phyloP scores from a whole-genome alignment of 1,140 invertebrate species.

The Galleria mellonella region DNA sequence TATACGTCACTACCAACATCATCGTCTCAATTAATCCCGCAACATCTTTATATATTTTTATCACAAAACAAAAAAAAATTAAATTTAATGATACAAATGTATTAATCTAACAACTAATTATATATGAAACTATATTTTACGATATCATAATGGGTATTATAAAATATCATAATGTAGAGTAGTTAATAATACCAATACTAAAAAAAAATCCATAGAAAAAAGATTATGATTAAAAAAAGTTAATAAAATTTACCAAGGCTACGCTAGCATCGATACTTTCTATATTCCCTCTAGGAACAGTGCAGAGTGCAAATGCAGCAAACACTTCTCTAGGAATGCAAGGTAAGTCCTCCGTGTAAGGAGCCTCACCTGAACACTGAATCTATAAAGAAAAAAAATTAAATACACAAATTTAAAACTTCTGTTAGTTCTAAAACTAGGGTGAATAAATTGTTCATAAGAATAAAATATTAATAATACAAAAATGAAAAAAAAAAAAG shows the following conservation, averaged over 20 bases:
- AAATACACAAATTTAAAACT: background rate
- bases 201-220: too few species aligned
- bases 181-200: too few species aligned
- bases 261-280: slow-evolving; percentile 74
- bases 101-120: too few species aligned
- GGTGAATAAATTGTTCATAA: background rate
- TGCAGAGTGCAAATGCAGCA: slow-evolving; percentile 76
- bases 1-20: too few species aligned
- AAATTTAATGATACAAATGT: too few species aligned
- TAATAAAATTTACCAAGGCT: slow-evolving; percentile 78
- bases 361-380: slow-evolving; percentile 78
- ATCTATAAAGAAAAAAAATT: slow-evolving; percentile 24
- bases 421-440: background rate
- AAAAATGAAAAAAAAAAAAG: background rate
- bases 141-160: too few species aligned
- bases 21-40: too few species aligned
- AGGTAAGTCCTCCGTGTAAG: slow-evolving; percentile 79
- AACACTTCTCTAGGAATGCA: slow-evolving; percentile 75
- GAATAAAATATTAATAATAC: background rate
- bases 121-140: too few species aligned
- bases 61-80: too few species aligned
- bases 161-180: too few species aligned
- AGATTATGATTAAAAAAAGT: too few species aligned
- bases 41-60: too few species aligned
- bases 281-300: slow-evolving; percentile 38